Conservation (phyloP, 2,797 vertebrate genomes). For the Salarias fasciatus region DNA sequence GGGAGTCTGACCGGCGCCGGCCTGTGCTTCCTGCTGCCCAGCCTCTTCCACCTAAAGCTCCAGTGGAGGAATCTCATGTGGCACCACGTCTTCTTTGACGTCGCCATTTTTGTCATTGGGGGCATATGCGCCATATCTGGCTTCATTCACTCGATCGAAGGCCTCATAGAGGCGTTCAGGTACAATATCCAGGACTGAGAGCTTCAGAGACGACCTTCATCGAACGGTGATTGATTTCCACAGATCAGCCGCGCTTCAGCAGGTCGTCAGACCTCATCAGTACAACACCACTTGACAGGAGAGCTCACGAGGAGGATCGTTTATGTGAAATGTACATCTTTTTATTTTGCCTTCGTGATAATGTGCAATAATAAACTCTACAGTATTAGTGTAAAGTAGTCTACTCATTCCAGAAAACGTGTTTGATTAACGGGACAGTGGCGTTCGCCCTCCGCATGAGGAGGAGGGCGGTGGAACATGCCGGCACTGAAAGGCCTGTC, state of each 20-base stretch:
- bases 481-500: conserved; percentile 29
- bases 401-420: conserved; percentile 51
- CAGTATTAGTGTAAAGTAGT: conserved; percentile 71
- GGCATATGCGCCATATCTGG: conserved; percentile 94
- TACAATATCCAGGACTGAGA: conserved; percentile 90
- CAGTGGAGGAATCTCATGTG: conserved; percentile 93
- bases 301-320: conserved; percentile 59
- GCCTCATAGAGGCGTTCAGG: conserved; percentile 92
- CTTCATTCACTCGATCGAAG: conserved; percentile 94
- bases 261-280: conserved; percentile 22
- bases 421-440: conserved; percentile 50
- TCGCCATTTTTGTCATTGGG: conserved; percentile 94
- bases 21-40: conserved; percentile 92
- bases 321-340: conserved; percentile 77
- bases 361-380: conserved; percentile 81
- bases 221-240: conserved; percentile 31
- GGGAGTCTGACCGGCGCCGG: conserved; percentile 94
- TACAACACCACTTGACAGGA: conserved; percentile 34
- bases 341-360: conserved; percentile 78
- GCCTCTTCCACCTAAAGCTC: conserved; percentile 95
- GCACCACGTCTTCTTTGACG: conserved; percentile 97
- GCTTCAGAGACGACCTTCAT: conserved; percentile 27
- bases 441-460: conserved; percentile 35
- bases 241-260: neutral
- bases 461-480: conserved; percentile 22